Percentiles rank a stretch among this genome's conserved stretches.
Evolutionary conservation across 2,797 vertebrate species (phyloP).

Genomic region (Menidia menidia): DNA sequence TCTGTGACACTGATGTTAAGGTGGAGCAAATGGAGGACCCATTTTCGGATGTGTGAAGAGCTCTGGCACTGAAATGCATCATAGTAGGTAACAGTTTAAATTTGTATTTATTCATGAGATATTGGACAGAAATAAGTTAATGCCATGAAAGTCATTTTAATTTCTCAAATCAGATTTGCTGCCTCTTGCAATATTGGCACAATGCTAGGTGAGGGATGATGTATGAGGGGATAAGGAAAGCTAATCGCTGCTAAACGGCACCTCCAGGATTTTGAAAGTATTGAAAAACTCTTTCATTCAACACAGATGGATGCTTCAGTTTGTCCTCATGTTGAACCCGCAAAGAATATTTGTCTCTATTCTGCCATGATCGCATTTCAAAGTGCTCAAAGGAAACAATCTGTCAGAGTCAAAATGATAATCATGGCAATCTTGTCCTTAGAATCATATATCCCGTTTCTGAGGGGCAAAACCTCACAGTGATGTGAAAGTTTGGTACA

Average conservation of each 20-base stretch:
- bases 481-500: slow-evolving; percentile 4
- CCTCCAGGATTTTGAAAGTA: slow-evolving; percentile 57
- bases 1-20: slow-evolving; percentile 54
- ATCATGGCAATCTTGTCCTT: slow-evolving; percentile 31
- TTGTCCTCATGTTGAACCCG: slow-evolving; percentile 41
- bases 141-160: slow-evolving; percentile 65
- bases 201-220: slow-evolving; percentile 46
- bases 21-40: slow-evolving; percentile 45
- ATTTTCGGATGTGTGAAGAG: slow-evolving; percentile 50
- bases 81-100: slow-evolving; percentile 42
- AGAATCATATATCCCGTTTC: slow-evolving; percentile 28
- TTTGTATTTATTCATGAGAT: slow-evolving; percentile 64
- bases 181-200: slow-evolving; percentile 46
- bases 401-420: slow-evolving; percentile 26
- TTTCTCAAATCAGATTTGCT: slow-evolving; percentile 66
- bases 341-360: slow-evolving; percentile 50
- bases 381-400: slow-evolving; percentile 56
- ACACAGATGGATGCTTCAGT: slow-evolving; percentile 42
- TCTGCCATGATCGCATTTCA: slow-evolving; percentile 50
- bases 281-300: slow-evolving; percentile 46
- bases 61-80: slow-evolving; percentile 50
- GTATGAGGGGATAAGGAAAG: slow-evolving; percentile 45
- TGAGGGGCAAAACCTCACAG: slow-evolving; percentile 24
- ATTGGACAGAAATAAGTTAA: slow-evolving; percentile 68
- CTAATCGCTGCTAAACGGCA: slow-evolving; percentile 63